Percentiles rank a stretch among this genome's conserved stretches.
Conservation (phyloP, 2,113 vertebrate species). For the Campylorhamphus procurvoides region DNA sequence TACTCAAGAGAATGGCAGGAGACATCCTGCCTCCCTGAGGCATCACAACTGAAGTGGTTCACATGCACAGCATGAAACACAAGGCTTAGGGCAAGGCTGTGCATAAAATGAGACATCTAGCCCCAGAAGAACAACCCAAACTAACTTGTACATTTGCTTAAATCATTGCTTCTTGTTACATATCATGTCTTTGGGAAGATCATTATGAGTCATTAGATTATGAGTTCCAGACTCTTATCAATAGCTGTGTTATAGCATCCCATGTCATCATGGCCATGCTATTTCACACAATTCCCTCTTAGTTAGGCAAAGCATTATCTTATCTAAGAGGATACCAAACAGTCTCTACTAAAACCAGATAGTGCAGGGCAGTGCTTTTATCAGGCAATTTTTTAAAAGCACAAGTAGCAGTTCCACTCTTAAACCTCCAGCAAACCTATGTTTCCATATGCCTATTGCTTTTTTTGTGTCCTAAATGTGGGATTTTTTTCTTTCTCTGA, state of each 20-base stretch:
- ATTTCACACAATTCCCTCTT: slow-evolving; percentile 6
- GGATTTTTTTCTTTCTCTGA: background rate
- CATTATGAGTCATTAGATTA: background rate
- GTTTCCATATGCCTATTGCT: background rate
- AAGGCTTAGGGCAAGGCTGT: background rate
- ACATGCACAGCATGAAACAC: background rate
- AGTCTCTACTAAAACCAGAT: background rate
- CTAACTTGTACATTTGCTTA: background rate
- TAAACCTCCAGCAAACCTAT: background rate
- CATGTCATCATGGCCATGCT: background rate
- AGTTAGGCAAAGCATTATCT: background rate
- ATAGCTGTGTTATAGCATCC: background rate
- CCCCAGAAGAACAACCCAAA: background rate
- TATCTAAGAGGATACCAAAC: slow-evolving; percentile 8
- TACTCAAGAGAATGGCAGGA: background rate
- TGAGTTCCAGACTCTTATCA: background rate
- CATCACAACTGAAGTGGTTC: background rate
- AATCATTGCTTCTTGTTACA: background rate
- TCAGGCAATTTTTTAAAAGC: background rate
- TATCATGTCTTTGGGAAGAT: background rate
- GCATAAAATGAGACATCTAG: background rate
- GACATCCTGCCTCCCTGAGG: background rate
- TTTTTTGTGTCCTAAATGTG: background rate
- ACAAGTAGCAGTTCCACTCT: background rate
- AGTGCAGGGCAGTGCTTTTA: background rate